Percentiles rank a stretch among this genome's conserved stretches.
Evolutionary conservation across 64 coral and sea anemone genomes (phyloP).

Genomic region (Stichodactyla mertensii): DNA sequence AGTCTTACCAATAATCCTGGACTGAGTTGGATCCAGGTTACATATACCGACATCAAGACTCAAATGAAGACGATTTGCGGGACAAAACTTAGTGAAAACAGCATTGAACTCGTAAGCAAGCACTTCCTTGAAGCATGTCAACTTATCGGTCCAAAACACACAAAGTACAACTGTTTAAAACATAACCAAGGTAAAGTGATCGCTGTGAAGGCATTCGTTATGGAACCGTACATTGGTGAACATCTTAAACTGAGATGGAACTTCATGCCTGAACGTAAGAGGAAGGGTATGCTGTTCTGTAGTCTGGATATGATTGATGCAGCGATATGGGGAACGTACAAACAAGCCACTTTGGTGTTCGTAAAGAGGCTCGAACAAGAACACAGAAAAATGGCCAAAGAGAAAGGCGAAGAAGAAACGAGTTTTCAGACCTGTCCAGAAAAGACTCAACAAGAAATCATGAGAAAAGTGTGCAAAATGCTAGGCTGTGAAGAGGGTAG

Average conservation of each 20-base stretch:
- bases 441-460: neutral
- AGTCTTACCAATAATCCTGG: neutral
- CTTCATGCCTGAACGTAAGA: neutral
- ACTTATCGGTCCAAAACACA: neutral
- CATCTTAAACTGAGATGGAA: conserved; percentile 5
- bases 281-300: neutral
- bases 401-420: neutral
- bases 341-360: neutral
- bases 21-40: neutral
- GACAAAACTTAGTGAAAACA: neutral
- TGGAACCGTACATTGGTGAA: neutral
- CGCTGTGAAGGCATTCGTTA: neutral
- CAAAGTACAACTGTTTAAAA: neutral
- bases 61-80: conserved; percentile 31
- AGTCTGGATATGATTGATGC: neutral
- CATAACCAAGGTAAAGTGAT: neutral
- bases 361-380: neutral
- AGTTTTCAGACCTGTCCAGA: neutral
- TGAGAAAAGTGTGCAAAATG: neutral
- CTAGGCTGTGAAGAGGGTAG: neutral
- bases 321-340: neutral
- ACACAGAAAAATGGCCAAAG: neutral
- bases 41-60: neutral
- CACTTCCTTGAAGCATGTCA: conserved; percentile 24
- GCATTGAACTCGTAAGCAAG: conserved; percentile 11